A percentile compares a stretch with the other conserved stretches of the same genome.
phyloP scores from a whole-genome alignment of 2,797 vertebrate species.

The Varecia variegata region DNA sequence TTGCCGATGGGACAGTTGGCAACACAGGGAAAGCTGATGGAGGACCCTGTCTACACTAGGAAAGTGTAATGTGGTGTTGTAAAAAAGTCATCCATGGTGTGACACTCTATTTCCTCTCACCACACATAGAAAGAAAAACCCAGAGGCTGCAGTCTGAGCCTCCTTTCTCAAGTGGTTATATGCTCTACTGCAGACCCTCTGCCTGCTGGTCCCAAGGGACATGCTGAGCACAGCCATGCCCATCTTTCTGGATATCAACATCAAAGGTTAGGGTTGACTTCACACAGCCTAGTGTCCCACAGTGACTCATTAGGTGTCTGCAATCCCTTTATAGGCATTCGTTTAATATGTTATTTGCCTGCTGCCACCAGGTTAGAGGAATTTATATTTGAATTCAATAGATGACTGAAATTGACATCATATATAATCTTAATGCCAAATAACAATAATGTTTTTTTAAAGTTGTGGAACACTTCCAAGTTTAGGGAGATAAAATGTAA shows the following conservation, averaged over 20 bases:
- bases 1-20: neutral
- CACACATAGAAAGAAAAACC: neutral
- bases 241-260: neutral
- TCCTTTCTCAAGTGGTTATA: neutral
- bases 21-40: neutral
- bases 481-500: conserved; percentile 5
- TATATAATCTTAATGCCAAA: conserved; percentile 15
- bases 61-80: neutral
- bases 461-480: neutral
- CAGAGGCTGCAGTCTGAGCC: neutral
- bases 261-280: neutral
- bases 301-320: neutral
- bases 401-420: neutral
- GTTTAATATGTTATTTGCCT: conserved; percentile 29
- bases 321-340: neutral
- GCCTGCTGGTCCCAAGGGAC: neutral
- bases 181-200: neutral
- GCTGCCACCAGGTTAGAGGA: neutral
- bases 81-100: neutral
- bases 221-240: neutral
- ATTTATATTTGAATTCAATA: neutral
- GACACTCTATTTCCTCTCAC: neutral
- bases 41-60: neutral
- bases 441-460: neutral
- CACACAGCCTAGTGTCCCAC: too few relatives aligned